These are phyloP conservation scores for Pygocentrus nattereri DNA, from an alignment of 2,797 vertebrate species.

Conservation along the genomic window DNA sequence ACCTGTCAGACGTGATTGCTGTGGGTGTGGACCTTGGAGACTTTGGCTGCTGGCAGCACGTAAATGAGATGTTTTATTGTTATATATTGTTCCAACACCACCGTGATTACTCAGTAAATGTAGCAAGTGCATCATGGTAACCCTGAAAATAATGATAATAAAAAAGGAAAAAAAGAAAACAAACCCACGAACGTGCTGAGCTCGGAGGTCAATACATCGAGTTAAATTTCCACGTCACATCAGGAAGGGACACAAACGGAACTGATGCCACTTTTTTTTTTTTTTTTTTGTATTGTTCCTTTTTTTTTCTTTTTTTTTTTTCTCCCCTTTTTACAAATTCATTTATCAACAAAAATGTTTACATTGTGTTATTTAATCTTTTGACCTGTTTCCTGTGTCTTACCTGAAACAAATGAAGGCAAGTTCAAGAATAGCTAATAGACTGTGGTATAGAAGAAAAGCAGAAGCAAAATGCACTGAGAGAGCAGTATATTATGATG, in stretches of 20 bases:
- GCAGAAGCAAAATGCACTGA: slow-evolving; percentile 87
- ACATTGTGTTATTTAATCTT: slow-evolving; percentile 94
- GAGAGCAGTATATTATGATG: slow-evolving; percentile 83
- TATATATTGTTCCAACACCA: slow-evolving; percentile 72
- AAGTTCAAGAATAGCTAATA: slow-evolving; percentile 77
- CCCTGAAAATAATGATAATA: slow-evolving; percentile 60
- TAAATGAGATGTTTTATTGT: slow-evolving; percentile 79
- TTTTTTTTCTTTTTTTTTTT: slow-evolving; percentile 43
- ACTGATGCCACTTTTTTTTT: slow-evolving; percentile 68
- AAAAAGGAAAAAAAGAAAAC: slow-evolving; percentile 7
- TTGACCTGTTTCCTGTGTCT: slow-evolving; percentile 83
- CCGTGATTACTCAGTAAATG: slow-evolving; percentile 75
- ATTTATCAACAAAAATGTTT: slow-evolving; percentile 85
- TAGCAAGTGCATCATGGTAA: slow-evolving; percentile 78
- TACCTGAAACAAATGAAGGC: slow-evolving; percentile 92
- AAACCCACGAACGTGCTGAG: slow-evolving; percentile 60
- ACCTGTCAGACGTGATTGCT: slow-evolving; percentile 83
- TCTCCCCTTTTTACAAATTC: slow-evolving; percentile 69
- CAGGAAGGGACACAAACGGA: slow-evolving; percentile 62
- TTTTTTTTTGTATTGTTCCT: slow-evolving; percentile 27
- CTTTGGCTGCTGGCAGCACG: slow-evolving; percentile 83
- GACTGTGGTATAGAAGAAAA: slow-evolving; percentile 82
- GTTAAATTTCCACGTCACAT: slow-evolving; percentile 57
- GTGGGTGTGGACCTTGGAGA: slow-evolving; percentile 81
- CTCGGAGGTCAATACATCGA: slow-evolving; percentile 75